Evolutionary conservation across 1,140 invertebrate species (phyloP).

Genomic region (Drosophila pseudoobscura): DNA sequence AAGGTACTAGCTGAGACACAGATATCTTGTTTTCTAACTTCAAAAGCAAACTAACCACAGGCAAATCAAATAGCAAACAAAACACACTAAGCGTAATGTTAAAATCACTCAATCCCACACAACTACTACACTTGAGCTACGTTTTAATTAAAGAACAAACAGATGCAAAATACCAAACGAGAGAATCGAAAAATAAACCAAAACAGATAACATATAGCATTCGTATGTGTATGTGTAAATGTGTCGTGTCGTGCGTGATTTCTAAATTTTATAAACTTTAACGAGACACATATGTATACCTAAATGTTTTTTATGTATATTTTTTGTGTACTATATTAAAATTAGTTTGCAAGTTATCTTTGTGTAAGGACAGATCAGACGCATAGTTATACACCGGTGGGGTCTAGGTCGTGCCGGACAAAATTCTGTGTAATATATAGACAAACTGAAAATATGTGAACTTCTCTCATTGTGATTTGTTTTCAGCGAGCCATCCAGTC

Average conservation of each 20-base stretch:
- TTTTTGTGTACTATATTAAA: conserved; percentile 43
- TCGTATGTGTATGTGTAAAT: conserved; percentile 60
- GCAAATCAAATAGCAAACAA: conserved; percentile 50
- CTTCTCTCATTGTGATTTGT: conserved; percentile 60
- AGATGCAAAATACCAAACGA: conserved; percentile 20
- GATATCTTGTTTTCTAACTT: conserved; percentile 60
- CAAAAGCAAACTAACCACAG: conserved; percentile 60
- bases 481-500: conserved; percentile 29
- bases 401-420: conserved; percentile 15
- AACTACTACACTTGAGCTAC: conserved; percentile 27
- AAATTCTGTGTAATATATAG: conserved; percentile 44
- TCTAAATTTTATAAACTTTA: conserved; percentile 67
- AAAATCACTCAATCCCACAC: conserved; percentile 26
- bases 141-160: conserved; percentile 15
- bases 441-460: conserved; percentile 47
- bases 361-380: conserved; percentile 29
- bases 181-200: conserved; percentile 45
- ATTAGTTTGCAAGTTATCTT: conserved; percentile 65
- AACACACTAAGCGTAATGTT: conserved; percentile 68
- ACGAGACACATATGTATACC: conserved; percentile 23
- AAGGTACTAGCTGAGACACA: conserved; percentile 48
- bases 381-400: conserved; percentile 49
- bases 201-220: conserved; percentile 28
- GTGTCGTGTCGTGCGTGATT: conserved; percentile 74
- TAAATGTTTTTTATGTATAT: conserved; percentile 32